These are phyloP conservation scores for Centropus bengalensis DNA, from an alignment of 2,113 vertebrate species.

Conservation along the genomic window DNA sequence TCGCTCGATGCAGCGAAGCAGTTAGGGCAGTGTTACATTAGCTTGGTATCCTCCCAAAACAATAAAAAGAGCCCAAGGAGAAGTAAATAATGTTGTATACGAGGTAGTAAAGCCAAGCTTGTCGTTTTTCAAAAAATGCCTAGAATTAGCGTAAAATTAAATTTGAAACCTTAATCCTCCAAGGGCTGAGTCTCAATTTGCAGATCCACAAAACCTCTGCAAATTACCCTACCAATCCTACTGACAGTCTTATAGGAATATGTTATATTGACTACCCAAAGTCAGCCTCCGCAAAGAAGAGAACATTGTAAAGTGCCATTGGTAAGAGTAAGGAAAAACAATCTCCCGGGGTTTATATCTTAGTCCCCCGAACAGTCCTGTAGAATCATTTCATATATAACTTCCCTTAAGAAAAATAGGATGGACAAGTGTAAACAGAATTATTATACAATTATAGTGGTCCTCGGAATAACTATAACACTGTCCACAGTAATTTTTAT, in stretches of 20 bases:
- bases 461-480: constrained; percentile 32
- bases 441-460: constrained; percentile 60
- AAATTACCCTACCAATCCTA: constrained; percentile 61
- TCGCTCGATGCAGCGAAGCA: not conserved
- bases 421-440: constrained; percentile 62
- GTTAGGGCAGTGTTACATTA: not conserved
- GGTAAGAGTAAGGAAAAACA: constrained; percentile 13
- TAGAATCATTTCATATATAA: constrained; percentile 27
- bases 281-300: not conserved
- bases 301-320: not conserved
- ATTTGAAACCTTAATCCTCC: constrained; percentile 63
- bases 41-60: constrained; percentile 13
- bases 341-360: constrained; percentile 8
- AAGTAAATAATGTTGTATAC: constrained; percentile 28
- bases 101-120: constrained; percentile 54
- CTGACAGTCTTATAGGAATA: constrained; percentile 54
- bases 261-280: constrained; percentile 55
- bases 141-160: constrained; percentile 67
- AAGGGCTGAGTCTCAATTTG: constrained; percentile 59
- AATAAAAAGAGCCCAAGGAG: constrained; percentile 23
- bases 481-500: constrained; percentile 50
- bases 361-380: not conserved
- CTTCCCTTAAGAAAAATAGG: constrained; percentile 40
- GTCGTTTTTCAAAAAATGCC: constrained; percentile 40
- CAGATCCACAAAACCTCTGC: constrained; percentile 63